Evolutionary conservation across 2,113 vertebrate species (phyloP), one percentile per base, ranked within the genome.

Genomic region (Microtus montanus): DNA sequence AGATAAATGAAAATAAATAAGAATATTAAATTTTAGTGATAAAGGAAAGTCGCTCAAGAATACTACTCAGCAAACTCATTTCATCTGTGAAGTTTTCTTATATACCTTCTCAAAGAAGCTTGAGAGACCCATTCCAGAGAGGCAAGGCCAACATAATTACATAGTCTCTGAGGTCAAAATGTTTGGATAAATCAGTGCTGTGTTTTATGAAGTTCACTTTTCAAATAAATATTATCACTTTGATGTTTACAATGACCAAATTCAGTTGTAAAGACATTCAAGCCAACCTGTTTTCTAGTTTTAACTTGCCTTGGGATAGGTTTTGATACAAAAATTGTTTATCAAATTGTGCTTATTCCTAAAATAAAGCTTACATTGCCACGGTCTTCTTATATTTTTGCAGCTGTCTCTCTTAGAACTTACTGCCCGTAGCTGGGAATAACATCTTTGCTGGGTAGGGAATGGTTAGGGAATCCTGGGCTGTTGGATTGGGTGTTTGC

Each of bases 401-500:
- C 96, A 98, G 96, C 95, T 98, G 96, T 88, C 91, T 66, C 85
- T 94, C 86, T 93, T 86, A 96, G 80, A 96, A 95, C 73, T 90
- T 44, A 84, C 22, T 92, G 90, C 96, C 87, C 71, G 79, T 88
- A 95, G 96, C 93, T 96, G 96, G 41, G 85, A 96, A 95, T 89
- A 97, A 96, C 85, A 96, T 93, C 75, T 90, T 93, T 79, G 44
- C 75, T 87, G 90, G 63, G 78, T 79, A 24, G 63, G 78, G 79
- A 78, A n/a, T n/a, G n/a, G n/a, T n/a, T n/a, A n/a, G n/a, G n/a
- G n/a, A n/a, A 88, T 73, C 52, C 80, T 71, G 17, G 87, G 77
- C 73, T 92, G 35, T 63, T 93, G 61, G 30, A 89, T 44, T 91
- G 94, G 52, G 30, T 96, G 61, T 92, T 96, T 97, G 75, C 95